These are phyloP conservation scores for Pogonocichla stellata DNA, from an alignment of 2,113 vertebrate species.

Conservation along the genomic window DNA sequence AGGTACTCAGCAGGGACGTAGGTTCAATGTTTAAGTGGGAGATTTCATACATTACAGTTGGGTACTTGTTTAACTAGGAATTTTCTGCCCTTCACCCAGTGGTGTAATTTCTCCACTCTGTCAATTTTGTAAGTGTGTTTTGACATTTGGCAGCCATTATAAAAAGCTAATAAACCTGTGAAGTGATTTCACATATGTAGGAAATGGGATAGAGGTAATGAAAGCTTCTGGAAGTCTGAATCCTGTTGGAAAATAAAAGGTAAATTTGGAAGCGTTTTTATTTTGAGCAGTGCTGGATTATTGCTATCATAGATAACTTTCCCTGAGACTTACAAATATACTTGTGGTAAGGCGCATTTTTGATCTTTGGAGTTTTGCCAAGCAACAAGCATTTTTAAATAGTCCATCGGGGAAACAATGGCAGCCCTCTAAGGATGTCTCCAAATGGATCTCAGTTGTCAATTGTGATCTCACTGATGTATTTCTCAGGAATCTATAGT, in stretches of 20 bases:
- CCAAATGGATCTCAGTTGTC: not conserved
- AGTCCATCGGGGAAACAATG: not conserved
- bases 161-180: not conserved
- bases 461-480: not conserved
- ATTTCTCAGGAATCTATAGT: not conserved
- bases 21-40: not conserved
- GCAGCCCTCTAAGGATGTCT: not conserved
- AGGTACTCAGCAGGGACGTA: not conserved
- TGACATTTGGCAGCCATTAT: not conserved
- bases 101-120: not conserved
- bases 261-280: not conserved
- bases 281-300: not conserved
- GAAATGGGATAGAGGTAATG: not conserved
- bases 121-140: not conserved
- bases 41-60: not conserved
- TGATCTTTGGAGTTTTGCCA: not conserved
- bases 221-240: not conserved
- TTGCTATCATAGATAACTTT: not conserved
- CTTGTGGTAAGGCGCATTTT: not conserved
- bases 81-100: not conserved
- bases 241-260: not conserved
- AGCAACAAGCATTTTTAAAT: not conserved
- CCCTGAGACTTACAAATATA: not conserved
- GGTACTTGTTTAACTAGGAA: not conserved
- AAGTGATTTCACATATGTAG: not conserved